Conservation (phyloP, 1,140 invertebrate genomes). For the Bombus superbus region DNA sequence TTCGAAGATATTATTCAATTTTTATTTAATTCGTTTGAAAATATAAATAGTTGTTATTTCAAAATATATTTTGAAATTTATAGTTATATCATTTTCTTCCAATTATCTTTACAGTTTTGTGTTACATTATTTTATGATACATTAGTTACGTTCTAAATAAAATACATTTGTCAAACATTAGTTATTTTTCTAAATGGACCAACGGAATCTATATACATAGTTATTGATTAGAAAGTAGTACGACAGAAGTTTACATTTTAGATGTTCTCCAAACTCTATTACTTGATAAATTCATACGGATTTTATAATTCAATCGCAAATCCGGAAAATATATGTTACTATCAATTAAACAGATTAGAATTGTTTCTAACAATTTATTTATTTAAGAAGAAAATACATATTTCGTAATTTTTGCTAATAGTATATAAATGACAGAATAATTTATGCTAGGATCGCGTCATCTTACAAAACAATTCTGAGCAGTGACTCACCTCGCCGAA, state of each 20-base stretch:
- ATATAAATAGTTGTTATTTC: neutral
- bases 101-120: neutral
- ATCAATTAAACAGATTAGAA: neutral
- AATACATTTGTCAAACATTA: neutral
- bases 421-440: neutral
- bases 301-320: neutral
- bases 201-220: constrained; percentile 7
- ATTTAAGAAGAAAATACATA: neutral
- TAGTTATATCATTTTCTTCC: neutral
- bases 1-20: neutral
- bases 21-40: neutral
- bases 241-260: constrained; percentile 31
- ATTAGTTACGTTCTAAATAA: too few species aligned
- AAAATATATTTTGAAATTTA: neutral
- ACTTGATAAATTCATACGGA: neutral
- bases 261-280: constrained; percentile 22
- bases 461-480: constrained; percentile 34
- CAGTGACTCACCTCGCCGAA: constrained; percentile 51
- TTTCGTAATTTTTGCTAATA: neutral
- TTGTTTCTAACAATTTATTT: too few species aligned
- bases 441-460: constrained; percentile 42
- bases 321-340: neutral
- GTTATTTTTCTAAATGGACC: neutral
- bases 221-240: constrained; percentile 42
- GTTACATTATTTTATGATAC: neutral